Conservation (phyloP, 2,797 vertebrate genomes). For the Karalla daura region DNA sequence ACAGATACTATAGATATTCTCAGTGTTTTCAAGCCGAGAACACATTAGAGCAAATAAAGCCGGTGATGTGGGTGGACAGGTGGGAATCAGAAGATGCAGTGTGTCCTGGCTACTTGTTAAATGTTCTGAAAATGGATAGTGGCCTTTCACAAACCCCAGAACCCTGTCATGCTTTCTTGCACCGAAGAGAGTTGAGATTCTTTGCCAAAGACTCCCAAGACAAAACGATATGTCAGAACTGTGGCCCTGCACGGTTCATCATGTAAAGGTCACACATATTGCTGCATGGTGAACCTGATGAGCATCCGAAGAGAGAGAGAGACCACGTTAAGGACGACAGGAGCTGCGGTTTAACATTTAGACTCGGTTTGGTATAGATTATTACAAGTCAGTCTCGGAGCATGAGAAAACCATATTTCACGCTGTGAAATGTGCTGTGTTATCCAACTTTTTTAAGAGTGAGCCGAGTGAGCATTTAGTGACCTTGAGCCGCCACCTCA, state of each 20-base stretch:
- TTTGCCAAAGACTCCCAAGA: slow-evolving; percentile 78
- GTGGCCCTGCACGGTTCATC: slow-evolving; percentile 73
- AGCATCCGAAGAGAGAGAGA: slow-evolving; percentile 56
- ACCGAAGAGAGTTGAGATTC: slow-evolving; percentile 65
- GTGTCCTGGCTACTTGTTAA: slow-evolving; percentile 65
- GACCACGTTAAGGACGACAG: slow-evolving; percentile 42
- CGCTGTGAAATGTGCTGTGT: slow-evolving; percentile 9
- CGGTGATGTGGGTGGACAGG: slow-evolving; percentile 45
- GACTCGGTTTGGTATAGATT: slow-evolving; percentile 44
- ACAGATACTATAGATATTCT: slow-evolving; percentile 16
- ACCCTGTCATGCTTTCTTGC: slow-evolving; percentile 73
- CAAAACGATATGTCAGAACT: slow-evolving; percentile 76
- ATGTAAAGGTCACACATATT: slow-evolving; percentile 80
- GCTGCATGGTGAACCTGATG: slow-evolving; percentile 65
- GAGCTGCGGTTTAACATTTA: slow-evolving; percentile 46
- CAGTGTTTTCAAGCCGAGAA: slow-evolving; percentile 31
- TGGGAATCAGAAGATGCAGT: slow-evolving; percentile 50
- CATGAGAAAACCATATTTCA: slow-evolving; percentile 11
- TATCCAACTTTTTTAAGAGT: slow-evolving; percentile 14
- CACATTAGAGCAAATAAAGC: slow-evolving; percentile 47
- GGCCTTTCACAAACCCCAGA: slow-evolving; percentile 74
- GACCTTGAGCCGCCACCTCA: slow-evolving; percentile 55
- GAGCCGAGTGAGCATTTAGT: slow-evolving; percentile 30
- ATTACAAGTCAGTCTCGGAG: slow-evolving; percentile 38
- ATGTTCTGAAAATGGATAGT: slow-evolving; percentile 77